phyloP scores from a whole-genome alignment of 2,113 vertebrate genomes.

The Rhea americana region DNA sequence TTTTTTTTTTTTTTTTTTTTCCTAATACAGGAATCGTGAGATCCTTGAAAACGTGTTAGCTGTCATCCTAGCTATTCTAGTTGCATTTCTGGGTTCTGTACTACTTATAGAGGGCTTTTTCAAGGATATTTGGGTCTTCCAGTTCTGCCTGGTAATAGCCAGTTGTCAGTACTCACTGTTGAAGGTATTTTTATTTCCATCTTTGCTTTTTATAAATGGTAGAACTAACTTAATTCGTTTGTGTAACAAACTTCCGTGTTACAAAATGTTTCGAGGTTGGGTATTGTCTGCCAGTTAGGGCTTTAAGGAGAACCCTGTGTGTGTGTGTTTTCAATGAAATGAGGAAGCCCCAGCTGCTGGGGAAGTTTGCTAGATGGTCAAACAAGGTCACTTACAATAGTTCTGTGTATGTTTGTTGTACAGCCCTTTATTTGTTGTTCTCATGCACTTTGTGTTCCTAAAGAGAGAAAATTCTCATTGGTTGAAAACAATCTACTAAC shows the following conservation, averaged over 20 bases:
- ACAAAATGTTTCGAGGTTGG: neutral
- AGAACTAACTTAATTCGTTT: neutral
- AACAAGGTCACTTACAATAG: neutral
- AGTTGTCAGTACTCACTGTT: constrained; percentile 98
- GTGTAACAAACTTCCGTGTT: neutral
- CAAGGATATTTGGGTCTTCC: constrained; percentile 98
- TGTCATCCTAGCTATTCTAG: constrained; percentile 91
- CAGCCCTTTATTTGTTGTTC: neutral
- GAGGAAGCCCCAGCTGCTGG: neutral
- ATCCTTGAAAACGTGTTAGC: constrained; percentile 95
- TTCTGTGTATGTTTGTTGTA: neutral
- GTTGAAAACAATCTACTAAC: neutral
- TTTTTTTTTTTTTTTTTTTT: neutral
- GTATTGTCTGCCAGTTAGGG: neutral
- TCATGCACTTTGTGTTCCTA: neutral
- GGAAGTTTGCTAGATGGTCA: neutral
- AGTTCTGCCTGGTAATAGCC: constrained; percentile 98
- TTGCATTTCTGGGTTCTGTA: constrained; percentile 95
- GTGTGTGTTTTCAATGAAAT: neutral
- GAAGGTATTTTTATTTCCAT: constrained; percentile 82
- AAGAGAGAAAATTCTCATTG: neutral
- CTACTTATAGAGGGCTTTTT: constrained; percentile 96
- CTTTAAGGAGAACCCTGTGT: neutral
- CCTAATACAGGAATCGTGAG: constrained; percentile 88
- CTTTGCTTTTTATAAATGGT: neutral